Evolutionary conservation across 2,797 vertebrate genomes (phyloP).

Genomic region (Crypturellus tataupa): DNA sequence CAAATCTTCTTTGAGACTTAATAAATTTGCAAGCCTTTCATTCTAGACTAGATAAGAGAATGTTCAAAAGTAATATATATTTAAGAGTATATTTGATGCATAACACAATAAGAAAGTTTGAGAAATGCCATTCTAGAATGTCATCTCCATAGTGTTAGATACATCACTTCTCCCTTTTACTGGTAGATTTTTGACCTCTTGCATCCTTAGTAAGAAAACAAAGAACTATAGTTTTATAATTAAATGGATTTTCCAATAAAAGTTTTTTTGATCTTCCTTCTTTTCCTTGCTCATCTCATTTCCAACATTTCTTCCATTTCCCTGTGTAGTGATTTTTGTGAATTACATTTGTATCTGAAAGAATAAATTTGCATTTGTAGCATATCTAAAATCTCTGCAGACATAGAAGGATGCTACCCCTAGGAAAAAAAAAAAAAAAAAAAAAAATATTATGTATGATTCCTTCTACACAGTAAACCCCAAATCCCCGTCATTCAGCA

Average conservation of each 20-base stretch:
- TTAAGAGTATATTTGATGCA: background rate
- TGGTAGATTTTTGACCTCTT: background rate
- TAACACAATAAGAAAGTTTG: accelerated
- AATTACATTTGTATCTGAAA: background rate
- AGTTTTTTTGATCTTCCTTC: background rate
- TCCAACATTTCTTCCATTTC: background rate
- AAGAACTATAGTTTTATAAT: background rate
- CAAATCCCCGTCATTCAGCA: background rate
- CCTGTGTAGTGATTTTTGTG: background rate
- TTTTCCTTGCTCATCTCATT: background rate
- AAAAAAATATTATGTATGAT: background rate
- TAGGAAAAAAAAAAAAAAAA: background rate
- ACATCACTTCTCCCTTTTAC: background rate
- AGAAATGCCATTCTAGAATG: background rate
- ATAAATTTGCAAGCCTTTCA: background rate
- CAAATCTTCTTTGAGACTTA: background rate
- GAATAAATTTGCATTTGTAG: no score
- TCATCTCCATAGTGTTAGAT: background rate
- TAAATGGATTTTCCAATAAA: background rate
- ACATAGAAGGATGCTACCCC: background rate
- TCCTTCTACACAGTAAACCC: background rate
- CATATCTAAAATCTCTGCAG: background rate
- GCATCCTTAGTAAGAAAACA: background rate
- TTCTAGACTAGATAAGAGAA: background rate
- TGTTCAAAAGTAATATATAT: background rate